These are phyloP conservation scores for Endotricha flammealis DNA, from an alignment of 2,888 invertebrate genomes.

Conservation along the genomic window DNA sequence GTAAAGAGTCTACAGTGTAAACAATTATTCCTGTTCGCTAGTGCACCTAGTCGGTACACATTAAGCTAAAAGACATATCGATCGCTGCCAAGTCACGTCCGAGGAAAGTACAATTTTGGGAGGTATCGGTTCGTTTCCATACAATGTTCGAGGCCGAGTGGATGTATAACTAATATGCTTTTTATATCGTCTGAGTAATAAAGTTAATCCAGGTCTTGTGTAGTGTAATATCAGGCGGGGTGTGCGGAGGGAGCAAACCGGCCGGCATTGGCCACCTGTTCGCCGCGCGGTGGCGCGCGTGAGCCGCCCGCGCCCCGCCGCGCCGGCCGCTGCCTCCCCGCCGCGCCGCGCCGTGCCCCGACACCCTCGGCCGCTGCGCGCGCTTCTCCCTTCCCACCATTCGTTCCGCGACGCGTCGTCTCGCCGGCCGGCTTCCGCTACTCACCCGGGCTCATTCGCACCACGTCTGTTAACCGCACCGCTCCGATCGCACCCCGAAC, in stretches of 20 bases:
- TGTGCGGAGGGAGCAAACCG: constrained; percentile 46
- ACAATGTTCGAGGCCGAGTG: constrained; percentile 27
- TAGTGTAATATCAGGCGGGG: constrained; percentile 50
- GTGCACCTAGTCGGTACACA: constrained; percentile 12
- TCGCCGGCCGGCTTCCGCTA: constrained; percentile 61
- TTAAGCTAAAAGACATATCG: constrained; percentile 27
- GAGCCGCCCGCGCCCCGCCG: constrained; percentile 25
- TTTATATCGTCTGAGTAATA: constrained; percentile 58
- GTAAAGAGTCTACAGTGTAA: neutral
- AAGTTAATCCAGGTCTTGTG: constrained; percentile 68
- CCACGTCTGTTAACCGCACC: constrained; percentile 57
- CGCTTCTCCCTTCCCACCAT: constrained; percentile 66
- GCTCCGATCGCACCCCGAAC: constrained; percentile 43
- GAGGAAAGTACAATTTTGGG: constrained; percentile 37
- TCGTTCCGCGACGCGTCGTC: constrained; percentile 74
- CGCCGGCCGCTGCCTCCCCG: constrained; percentile 20
- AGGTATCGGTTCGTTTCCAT: constrained; percentile 30
- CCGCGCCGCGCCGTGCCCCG: constrained; percentile 23
- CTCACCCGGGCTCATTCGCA: constrained; percentile 56
- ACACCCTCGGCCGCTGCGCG: constrained; percentile 46
- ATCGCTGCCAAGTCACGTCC: constrained; percentile 65
- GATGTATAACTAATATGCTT: constrained; percentile 38
- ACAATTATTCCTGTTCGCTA: neutral
- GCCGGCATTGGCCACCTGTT: constrained; percentile 64
- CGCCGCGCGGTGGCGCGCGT: constrained; percentile 46